phyloP scores from a whole-genome alignment of 2,797 vertebrate species.

The Ceyx erithaca region DNA sequence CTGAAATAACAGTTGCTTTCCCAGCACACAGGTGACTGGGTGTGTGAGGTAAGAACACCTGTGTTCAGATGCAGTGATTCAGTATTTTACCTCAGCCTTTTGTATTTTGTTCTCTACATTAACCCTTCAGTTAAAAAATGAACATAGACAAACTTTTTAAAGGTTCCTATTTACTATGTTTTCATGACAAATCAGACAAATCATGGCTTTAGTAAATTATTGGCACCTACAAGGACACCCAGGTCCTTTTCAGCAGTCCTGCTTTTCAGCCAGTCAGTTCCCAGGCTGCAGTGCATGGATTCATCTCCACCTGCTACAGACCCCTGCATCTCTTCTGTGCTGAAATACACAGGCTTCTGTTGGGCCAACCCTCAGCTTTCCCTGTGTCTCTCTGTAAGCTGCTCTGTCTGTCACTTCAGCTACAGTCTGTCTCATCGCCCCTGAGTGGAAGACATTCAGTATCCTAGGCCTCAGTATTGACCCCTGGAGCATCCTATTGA shows the following conservation, averaged over 20 bases:
- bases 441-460: background rate
- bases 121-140: background rate
- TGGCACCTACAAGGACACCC: background rate
- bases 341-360: background rate
- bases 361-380: background rate
- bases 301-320: background rate
- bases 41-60: background rate
- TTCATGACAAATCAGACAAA: background rate
- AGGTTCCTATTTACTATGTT: background rate
- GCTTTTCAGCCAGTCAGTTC: background rate
- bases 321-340: background rate
- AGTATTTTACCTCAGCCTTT: background rate
- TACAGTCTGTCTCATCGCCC: background rate
- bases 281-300: background rate
- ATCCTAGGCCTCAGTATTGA: background rate
- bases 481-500: background rate
- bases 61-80: background rate
- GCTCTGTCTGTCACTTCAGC: background rate
- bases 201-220: background rate
- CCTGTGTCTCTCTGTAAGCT: background rate
- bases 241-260: background rate
- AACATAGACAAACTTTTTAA: background rate
- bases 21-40: background rate
- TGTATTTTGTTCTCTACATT: background rate
- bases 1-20: background rate